These are phyloP conservation scores for Drosophila tsacasi DNA, from an alignment of 1,140 invertebrate genomes.

Conservation along the genomic window DNA sequence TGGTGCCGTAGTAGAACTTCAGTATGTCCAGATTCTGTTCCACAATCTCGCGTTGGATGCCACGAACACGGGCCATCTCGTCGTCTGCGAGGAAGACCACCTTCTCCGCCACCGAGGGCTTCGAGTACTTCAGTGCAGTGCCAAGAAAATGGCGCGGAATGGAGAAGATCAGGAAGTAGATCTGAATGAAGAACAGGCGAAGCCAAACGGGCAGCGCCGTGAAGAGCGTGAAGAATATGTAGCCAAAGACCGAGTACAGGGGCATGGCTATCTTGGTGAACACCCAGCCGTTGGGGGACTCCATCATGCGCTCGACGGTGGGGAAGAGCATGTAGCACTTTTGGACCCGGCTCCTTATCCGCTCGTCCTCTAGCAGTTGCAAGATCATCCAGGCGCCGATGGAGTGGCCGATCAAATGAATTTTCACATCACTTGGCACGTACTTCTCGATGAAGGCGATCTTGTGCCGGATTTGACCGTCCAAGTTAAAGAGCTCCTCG, in stretches of 20 bases:
- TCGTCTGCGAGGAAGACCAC: constrained; percentile 88
- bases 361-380: constrained; percentile 89
- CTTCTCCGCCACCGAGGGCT: constrained; percentile 86
- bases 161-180: constrained; percentile 86
- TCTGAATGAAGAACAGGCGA: constrained; percentile 85
- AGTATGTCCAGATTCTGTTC: constrained; percentile 87
- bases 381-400: constrained; percentile 93
- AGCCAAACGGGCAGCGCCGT: constrained; percentile 87
- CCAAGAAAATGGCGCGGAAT: constrained; percentile 85
- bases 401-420: constrained; percentile 94
- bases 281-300: constrained; percentile 89
- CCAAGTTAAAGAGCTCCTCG: constrained; percentile 88
- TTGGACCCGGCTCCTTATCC: constrained; percentile 85
- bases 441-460: constrained; percentile 90
- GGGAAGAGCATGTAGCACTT: constrained; percentile 92
- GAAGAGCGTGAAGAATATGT: constrained; percentile 73
- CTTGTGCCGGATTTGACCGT: constrained; percentile 94
- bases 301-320: constrained; percentile 92
- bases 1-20: constrained; percentile 91
- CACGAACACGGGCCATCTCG: constrained; percentile 88
- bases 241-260: constrained; percentile 72
- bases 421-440: constrained; percentile 88
- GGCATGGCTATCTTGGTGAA: constrained; percentile 85
- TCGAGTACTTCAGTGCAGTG: constrained; percentile 86
- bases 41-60: constrained; percentile 87